Evolutionary conservation across 2,888 invertebrate species (phyloP), one percentile per base, ranked within the genome.

Genomic region (Calameuta idolon): DNA sequence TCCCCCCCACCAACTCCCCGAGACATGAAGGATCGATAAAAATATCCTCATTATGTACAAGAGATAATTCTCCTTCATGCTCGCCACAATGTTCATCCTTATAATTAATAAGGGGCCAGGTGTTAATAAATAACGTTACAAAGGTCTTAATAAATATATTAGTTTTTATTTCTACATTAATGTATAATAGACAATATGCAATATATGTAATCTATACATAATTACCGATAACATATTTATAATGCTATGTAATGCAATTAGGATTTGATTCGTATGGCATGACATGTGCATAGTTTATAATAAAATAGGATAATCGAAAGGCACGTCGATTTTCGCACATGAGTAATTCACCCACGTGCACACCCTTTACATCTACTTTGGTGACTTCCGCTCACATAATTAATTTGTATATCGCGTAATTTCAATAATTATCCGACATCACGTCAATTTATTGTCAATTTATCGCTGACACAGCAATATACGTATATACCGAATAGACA

Each of bases 61-160:
- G 23, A 55, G 55, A 55, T 55, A 55, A 55, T 55, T 55, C 55
- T 9, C 55, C 55, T 55, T 55, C 9, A 2, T 55, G 23, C 55
- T 23, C 23, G 55, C 15, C 23, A 23, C 9, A 55, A 55, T 55
- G 23, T 55, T 55, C 1, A 23, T 23, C 5, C 23, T 1, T 1
- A 23, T 23, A 23, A 55, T 55, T 23, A 55, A 55, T 23, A 55
- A 23, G 55, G 55, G 55, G 1, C 55, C 55, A 23, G 55, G 55
- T 55, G 55, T 55, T 55, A 55, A 55, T 55, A 9, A 55, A 55
- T 55, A 55, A 55, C 55, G 23, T 23, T 55, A 55, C 55, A 55
- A 77, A 23, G 34, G 15, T 33, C n/a, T 87, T 89, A 90, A 90
- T 88, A 90, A 90, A 90, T 89, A 89, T 90, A 90, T 88, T 87